Evolutionary conservation across 1,140 invertebrate species (phyloP), one percentile per base, ranked within the genome.

Genomic region (Doryteuthis pealeii): DNA sequence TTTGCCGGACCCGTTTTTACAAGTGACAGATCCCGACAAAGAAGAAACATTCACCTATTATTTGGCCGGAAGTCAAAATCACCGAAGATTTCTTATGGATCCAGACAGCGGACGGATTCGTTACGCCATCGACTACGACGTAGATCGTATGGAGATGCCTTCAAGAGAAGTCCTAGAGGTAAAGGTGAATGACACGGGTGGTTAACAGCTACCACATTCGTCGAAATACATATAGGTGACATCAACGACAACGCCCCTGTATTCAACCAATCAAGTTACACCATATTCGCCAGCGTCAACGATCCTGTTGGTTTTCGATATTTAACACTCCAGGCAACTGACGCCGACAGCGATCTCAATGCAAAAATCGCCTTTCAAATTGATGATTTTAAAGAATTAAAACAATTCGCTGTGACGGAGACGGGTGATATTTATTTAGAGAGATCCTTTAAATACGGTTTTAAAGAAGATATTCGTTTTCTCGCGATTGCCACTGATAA

Each of bases 211-310:
- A 6, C 54, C 0, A 62, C 54, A 5, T 22, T 14, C 18, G 26
- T 62, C 18, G 22, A 62, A 62, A 8, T 62, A 8, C 54, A 6
- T 6, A 62, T 62, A 22, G 26, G 5, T 22, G 54, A 62, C 26
- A 18, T 62, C 5, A 62, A 62, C 18, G 54, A 62, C 18, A 62
- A 62, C 18, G 54, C 54, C 18, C 54, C 54, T 14, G 5, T 62
- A 14, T 62, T 62, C 18, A 62, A 62, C 54, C 54, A 62, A 62
- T 62, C 54, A 62, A 62, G 54, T 62, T 62, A 62, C 54, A 62
- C 54, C 10, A 62, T 62, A n/a, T 62, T 62, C 18, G 54, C 26
- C 6, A 8, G 26, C 22, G 18, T 62, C 18, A 62, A 22, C 1
- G 54, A 62, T 62, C 54, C 54, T 6, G 54, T 62, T 1, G 54